These are phyloP conservation scores for Physeter macrocephalus DNA, from an alignment of 2,113 vertebrate genomes.

Conservation along the genomic window DNA sequence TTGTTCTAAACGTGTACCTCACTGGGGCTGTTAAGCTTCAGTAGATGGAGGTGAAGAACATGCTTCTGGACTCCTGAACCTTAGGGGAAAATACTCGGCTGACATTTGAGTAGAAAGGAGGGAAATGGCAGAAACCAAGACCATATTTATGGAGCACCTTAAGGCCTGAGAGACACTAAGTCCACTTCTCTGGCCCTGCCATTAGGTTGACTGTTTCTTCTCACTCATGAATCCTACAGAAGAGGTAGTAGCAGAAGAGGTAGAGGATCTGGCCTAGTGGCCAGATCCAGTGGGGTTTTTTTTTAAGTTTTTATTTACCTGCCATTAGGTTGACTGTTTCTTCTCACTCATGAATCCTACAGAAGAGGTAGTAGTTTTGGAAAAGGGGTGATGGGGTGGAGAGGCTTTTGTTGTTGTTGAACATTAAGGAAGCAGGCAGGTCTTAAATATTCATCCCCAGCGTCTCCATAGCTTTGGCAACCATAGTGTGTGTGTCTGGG, in stretches of 20 bases:
- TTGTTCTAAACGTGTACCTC: not conserved
- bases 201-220: not conserved
- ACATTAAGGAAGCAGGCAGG: not conserved
- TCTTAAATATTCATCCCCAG: not conserved
- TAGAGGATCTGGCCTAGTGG: too few relatives aligned
- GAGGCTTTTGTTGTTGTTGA: not conserved
- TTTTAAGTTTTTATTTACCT: too few relatives aligned
- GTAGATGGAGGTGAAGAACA: not conserved
- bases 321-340: not conserved
- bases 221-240: not conserved
- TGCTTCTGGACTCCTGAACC: not conserved
- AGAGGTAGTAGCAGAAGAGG: not conserved
- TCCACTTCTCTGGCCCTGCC: not conserved
- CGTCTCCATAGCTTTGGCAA: not conserved
- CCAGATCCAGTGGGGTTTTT: too few relatives aligned
- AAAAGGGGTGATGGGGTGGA: not conserved
- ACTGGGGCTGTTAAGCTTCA: not conserved
- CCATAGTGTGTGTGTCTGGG: not conserved
- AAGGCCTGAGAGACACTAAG: not conserved
- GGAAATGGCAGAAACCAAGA: not conserved
- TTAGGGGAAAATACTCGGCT: not conserved
- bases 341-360: not conserved
- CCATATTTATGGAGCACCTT: not conserved
- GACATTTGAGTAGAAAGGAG: conserved; percentile 1
- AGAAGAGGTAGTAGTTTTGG: not conserved